A percentile compares a stretch with the other conserved stretches of the same genome.
These are phyloP conservation scores for Chaetodon trifascialis DNA, from an alignment of 2,113 vertebrate species.

Conservation along the genomic window DNA sequence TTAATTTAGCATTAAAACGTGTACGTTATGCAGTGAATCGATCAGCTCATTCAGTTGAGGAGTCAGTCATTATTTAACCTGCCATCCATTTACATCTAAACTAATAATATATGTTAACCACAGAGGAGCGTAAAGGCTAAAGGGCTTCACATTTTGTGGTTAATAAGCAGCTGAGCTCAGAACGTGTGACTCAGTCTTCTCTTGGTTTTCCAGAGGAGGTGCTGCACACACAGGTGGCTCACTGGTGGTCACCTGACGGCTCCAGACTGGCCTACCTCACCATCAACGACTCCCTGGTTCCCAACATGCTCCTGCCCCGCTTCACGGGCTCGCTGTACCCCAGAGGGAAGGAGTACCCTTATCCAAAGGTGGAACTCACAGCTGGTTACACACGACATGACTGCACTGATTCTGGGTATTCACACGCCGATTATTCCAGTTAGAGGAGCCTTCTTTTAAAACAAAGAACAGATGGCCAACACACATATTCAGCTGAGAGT, in stretches of 20 bases:
- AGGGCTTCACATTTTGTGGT: background rate
- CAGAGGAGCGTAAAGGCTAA: background rate
- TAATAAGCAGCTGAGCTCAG: background rate
- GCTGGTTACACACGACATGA: background rate
- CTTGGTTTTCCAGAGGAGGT: constrained; percentile 87
- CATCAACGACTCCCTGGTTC: constrained; percentile 92
- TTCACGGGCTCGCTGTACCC: constrained; percentile 93
- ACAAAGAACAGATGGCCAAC: background rate
- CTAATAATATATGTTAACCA: background rate
- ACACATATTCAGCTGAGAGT: background rate
- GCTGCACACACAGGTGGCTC: constrained; percentile 87
- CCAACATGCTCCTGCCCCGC: constrained; percentile 89
- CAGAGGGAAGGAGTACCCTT: constrained; percentile 89
- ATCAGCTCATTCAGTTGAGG: background rate
- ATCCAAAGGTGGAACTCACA: constrained; percentile 88
- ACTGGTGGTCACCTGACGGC: constrained; percentile 96
- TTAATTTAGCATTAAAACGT: no score
- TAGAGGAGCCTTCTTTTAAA: background rate
- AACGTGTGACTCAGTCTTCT: background rate
- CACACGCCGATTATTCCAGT: background rate
- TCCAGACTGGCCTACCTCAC: constrained; percentile 93
- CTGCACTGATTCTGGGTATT: background rate
- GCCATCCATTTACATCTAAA: background rate
- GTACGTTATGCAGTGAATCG: no score
- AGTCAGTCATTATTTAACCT: background rate